These are phyloP conservation scores for Brachymystax lenok DNA, from an alignment of 2,797 vertebrate genomes.

Conservation along the genomic window DNA sequence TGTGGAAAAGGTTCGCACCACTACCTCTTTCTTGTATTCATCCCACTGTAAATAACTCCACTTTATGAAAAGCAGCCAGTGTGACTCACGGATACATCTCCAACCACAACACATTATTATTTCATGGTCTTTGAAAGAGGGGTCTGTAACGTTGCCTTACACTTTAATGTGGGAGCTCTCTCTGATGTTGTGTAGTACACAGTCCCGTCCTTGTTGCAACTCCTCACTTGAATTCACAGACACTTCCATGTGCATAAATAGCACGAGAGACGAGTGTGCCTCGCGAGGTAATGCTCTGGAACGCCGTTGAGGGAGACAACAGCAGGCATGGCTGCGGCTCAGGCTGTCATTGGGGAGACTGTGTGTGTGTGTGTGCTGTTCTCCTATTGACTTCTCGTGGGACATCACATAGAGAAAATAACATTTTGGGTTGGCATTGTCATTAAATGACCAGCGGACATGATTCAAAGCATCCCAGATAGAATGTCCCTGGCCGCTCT, in stretches of 20 bases:
- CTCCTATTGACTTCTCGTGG: slow-evolving; percentile 63
- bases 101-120: slow-evolving; percentile 85
- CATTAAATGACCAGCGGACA: slow-evolving; percentile 74
- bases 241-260: slow-evolving; percentile 82
- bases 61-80: slow-evolving; percentile 84
- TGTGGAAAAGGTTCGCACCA: slow-evolving; percentile 76
- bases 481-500: slow-evolving; percentile 64
- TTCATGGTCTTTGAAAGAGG: slow-evolving; percentile 84
- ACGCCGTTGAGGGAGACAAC: slow-evolving; percentile 74
- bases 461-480: slow-evolving; percentile 62
- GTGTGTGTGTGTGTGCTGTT: slow-evolving; percentile 48
- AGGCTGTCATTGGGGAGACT: slow-evolving; percentile 50
- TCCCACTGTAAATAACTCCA: slow-evolving; percentile 83
- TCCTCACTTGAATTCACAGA: slow-evolving; percentile 83
- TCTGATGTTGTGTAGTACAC: slow-evolving; percentile 83
- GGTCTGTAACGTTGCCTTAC: slow-evolving; percentile 73
- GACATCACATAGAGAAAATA: slow-evolving; percentile 66
- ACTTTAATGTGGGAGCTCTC: slow-evolving; percentile 77
- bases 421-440: slow-evolving; percentile 68
- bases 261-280: slow-evolving; percentile 68
- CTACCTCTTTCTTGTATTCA: slow-evolving; percentile 83
- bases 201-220: slow-evolving; percentile 78
- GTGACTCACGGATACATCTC: slow-evolving; percentile 80
- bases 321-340: slow-evolving; percentile 67
- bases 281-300: slow-evolving; percentile 74